Conservation (phyloP, 2,888 invertebrate genomes). For the Dryocosmus kuriphilus region DNA sequence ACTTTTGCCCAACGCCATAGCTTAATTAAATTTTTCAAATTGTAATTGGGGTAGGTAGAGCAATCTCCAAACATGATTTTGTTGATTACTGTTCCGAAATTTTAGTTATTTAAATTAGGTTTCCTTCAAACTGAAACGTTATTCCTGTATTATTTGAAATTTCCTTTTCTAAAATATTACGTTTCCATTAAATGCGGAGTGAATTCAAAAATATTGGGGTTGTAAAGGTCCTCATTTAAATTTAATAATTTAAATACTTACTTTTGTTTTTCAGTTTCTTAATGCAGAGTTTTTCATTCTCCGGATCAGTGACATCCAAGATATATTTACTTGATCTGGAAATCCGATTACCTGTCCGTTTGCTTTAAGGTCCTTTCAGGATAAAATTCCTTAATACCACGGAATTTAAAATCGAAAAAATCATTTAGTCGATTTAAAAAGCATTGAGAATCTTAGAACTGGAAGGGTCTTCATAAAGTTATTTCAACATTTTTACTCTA, state of each 20-base stretch:
- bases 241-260: background rate
- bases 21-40: no score
- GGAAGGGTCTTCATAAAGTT: background rate
- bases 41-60: background rate
- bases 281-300: background rate
- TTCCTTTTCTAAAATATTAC: background rate
- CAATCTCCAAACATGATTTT: background rate
- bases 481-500: background rate
- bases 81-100: background rate
- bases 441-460: background rate
- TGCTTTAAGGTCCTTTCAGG: background rate
- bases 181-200: background rate
- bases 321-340: background rate
- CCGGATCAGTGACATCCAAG: background rate
- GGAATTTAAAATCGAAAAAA: background rate
- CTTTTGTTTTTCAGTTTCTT: background rate
- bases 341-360: constrained; percentile 2
- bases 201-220: no score
- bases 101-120: background rate
- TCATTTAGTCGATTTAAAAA: background rate
- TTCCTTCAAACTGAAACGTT: background rate
- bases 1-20: background rate
- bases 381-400: background rate
- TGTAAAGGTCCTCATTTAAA: no score
- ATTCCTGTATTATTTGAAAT: no score